A percentile compares a stretch with the other conserved stretches of the same genome.
Evolutionary conservation across 2,888 invertebrate species (phyloP).

Genomic region (Nesidiocoris tenuis): DNA sequence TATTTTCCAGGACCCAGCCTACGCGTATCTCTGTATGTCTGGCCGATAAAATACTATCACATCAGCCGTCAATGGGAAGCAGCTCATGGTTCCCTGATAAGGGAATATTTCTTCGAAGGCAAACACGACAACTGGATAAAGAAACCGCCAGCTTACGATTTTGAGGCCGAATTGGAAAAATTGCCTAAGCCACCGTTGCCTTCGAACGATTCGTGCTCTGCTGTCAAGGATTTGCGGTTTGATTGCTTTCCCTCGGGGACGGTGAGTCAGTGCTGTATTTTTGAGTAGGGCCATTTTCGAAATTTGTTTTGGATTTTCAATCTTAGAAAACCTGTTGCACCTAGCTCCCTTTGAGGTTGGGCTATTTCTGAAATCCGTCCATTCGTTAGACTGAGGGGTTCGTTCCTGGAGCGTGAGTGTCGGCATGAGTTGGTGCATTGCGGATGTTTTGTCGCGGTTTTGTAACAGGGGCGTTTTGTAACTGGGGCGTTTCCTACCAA

Average conservation of each 20-base stretch:
- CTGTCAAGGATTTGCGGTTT: slow-evolving; percentile 14
- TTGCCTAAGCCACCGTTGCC: slow-evolving; percentile 4
- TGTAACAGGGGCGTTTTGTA: no score
- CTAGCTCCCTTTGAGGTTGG: no score
- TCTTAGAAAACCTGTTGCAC: no score
- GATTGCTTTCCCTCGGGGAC: slow-evolving; percentile 22
- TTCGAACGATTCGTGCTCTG: slow-evolving; percentile 1
- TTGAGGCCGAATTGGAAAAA: neutral
- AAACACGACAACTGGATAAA: neutral
- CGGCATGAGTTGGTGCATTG: no score
- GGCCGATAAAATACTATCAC: neutral
- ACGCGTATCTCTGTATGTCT: neutral
- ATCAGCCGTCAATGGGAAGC: slow-evolving; percentile 6
- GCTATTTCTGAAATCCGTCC: no score
- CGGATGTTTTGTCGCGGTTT: no score
- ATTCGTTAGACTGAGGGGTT: no score
- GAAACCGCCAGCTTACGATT: neutral
- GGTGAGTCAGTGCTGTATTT: no score
- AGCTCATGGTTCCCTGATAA: slow-evolving; percentile 9
- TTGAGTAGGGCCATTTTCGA: no score
- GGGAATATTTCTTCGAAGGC: slow-evolving; percentile 20
- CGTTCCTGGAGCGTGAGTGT: no score
- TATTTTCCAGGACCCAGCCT: slow-evolving; percentile 6
- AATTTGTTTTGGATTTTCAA: no score
- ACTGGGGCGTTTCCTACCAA: no score